Evolutionary conservation across 2,797 vertebrate species (phyloP).

Genomic region (Sus cebifrons): DNA sequence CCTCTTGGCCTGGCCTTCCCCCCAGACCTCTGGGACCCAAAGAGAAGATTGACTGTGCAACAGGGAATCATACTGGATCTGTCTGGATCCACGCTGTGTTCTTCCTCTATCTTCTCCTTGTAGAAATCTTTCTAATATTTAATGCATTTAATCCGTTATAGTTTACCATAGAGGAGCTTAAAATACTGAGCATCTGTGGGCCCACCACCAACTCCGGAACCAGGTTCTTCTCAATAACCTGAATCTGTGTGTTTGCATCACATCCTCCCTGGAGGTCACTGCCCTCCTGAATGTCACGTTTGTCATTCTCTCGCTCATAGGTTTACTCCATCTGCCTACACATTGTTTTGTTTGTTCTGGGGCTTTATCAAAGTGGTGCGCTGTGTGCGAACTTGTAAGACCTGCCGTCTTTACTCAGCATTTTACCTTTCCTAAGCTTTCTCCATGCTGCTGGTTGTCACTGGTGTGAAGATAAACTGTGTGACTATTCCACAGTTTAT

Average conservation of each 20-base stretch:
- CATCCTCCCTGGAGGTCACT: not conserved
- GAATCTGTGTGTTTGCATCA: not conserved
- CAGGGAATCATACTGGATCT: no score
- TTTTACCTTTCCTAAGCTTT: not conserved
- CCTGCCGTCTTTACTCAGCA: not conserved
- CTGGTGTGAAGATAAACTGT: not conserved
- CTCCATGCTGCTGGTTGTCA: not conserved
- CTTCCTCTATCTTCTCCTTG: not conserved
- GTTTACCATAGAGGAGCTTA: not conserved
- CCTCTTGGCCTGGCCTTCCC: not conserved
- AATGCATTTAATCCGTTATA: not conserved
- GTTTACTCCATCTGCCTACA: not conserved
- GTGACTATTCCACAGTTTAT: not conserved
- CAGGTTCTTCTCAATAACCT: no score
- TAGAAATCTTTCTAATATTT: not conserved
- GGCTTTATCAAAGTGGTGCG: not conserved
- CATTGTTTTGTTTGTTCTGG: not conserved
- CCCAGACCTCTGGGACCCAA: not conserved
- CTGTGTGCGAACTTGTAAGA: not conserved
- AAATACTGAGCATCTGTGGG: not conserved
- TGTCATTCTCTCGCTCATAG: not conserved
- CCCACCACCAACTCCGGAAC: no score
- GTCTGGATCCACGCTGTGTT: fast-evolving
- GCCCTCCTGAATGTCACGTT: not conserved
- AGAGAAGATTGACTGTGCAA: not conserved